Percentiles rank a stretch among this genome's conserved stretches.
These are phyloP conservation scores for Distichodus sexfasciatus DNA, from an alignment of 2,797 vertebrate species.

Conservation along the genomic window DNA sequence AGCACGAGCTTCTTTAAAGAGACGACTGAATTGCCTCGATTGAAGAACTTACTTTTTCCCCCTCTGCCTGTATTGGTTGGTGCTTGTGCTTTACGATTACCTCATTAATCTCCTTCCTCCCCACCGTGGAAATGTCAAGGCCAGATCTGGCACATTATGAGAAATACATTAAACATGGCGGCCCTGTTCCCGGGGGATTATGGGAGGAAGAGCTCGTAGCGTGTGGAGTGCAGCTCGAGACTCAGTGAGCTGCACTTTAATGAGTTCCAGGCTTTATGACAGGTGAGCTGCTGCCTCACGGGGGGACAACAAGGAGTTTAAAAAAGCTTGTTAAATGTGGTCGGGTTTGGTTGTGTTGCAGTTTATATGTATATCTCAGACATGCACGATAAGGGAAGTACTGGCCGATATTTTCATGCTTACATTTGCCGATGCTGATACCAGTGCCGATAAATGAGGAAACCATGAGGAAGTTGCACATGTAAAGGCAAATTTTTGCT, in stretches of 20 bases:
- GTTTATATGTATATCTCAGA: neutral
- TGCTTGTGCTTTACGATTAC: slow-evolving; percentile 50
- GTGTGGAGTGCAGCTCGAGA: slow-evolving; percentile 19
- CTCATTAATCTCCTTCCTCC: slow-evolving; percentile 60
- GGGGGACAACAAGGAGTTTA: slow-evolving; percentile 47
- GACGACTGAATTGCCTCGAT: too few relatives aligned
- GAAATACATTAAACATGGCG: slow-evolving; percentile 60
- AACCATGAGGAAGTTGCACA: too few relatives aligned
- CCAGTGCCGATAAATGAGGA: too few relatives aligned
- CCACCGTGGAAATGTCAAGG: slow-evolving; percentile 52
- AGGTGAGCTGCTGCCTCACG: slow-evolving; percentile 47
- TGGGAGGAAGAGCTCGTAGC: slow-evolving; percentile 37
- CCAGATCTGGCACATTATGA: slow-evolving; percentile 52
- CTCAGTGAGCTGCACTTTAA: slow-evolving; percentile 52
- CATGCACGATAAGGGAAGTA: neutral
- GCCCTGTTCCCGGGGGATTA: slow-evolving; percentile 38
- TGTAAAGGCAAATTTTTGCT: too few relatives aligned
- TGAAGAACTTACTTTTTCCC: too few relatives aligned
- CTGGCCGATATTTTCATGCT: too few relatives aligned
- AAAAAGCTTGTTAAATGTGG: slow-evolving; percentile 46
- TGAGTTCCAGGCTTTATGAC: slow-evolving; percentile 43
- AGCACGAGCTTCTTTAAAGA: too few relatives aligned
- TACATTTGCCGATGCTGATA: too few relatives aligned
- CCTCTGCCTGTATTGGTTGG: slow-evolving; percentile 3
- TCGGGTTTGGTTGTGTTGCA: slow-evolving; percentile 10